Percentiles rank a stretch among this genome's conserved stretches.
These are phyloP conservation scores for Mystacornis crossleyi DNA, from an alignment of 2,113 vertebrate species.

Conservation along the genomic window DNA sequence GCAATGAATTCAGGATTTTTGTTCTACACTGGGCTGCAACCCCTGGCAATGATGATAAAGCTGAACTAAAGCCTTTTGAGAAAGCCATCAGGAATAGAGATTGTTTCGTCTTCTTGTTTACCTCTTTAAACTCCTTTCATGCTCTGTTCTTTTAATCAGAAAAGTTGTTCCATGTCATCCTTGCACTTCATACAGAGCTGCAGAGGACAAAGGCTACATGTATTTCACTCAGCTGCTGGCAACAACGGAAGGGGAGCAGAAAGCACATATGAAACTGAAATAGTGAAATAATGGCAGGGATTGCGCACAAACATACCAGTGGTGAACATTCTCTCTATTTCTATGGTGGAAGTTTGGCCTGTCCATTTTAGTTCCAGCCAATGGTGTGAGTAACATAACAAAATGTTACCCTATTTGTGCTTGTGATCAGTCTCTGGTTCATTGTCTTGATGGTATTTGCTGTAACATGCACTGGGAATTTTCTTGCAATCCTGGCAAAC, in stretches of 20 bases:
- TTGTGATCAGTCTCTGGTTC: neutral
- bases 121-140: neutral
- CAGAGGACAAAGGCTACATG: neutral
- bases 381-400: neutral
- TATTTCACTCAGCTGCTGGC: neutral
- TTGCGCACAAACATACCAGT: rapidly evolving
- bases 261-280: neutral
- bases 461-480: neutral
- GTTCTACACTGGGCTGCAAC: neutral
- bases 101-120: neutral
- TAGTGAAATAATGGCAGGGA: neutral
- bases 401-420: neutral
- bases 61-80: neutral
- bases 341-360: neutral
- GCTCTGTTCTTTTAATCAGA: neutral
- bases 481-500: neutral
- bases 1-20: neutral
- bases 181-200: neutral
- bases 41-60: neutral
- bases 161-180: neutral
- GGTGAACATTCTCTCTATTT: neutral
- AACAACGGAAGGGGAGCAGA: neutral
- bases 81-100: neutral
- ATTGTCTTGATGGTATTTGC: neutral
- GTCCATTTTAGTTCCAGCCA: too few relatives aligned